These are phyloP conservation scores for Tragelaphus scriptus DNA, from an alignment of 2,113 vertebrate genomes.

Conservation along the genomic window DNA sequence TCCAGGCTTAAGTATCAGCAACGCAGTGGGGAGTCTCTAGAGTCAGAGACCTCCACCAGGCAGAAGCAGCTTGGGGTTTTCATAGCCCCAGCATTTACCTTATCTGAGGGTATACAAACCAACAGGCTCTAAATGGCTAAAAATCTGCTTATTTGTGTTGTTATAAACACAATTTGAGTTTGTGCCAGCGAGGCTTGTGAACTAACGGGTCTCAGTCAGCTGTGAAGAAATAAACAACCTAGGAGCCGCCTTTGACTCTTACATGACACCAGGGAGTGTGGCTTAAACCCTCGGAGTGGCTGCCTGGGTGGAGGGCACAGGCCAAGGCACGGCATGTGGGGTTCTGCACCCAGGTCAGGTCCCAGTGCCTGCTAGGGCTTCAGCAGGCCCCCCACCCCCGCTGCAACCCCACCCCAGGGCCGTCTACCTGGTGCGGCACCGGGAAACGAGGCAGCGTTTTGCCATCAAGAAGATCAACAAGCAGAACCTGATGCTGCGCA, in stretches of 20 bases:
- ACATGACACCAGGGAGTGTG: background rate
- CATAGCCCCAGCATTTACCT: background rate
- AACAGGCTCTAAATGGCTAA: background rate
- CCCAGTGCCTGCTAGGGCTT: background rate
- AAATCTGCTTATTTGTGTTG: background rate
- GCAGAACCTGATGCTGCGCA: constrained; percentile 95
- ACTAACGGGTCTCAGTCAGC: background rate
- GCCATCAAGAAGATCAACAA: constrained; percentile 99
- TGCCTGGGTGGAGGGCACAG: rapidly evolving
- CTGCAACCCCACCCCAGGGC: constrained; percentile 78
- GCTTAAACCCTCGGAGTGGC: background rate
- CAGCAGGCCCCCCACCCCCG: rapidly evolving
- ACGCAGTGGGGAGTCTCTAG: background rate
- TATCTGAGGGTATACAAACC: background rate
- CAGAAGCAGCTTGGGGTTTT: background rate
- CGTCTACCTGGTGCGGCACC: constrained; percentile 94
- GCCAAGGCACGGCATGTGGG: background rate
- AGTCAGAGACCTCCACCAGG: background rate
- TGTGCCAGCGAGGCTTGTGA: background rate
- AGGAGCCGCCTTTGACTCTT: background rate
- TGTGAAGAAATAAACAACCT: background rate
- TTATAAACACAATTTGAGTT: background rate
- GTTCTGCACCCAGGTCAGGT: no score
- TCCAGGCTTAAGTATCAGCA: background rate
- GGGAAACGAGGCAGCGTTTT: constrained; percentile 93